Base-by-base conservation (phyloP, 2,888 invertebrate species). In the Nomada hirtipes region DNA sequence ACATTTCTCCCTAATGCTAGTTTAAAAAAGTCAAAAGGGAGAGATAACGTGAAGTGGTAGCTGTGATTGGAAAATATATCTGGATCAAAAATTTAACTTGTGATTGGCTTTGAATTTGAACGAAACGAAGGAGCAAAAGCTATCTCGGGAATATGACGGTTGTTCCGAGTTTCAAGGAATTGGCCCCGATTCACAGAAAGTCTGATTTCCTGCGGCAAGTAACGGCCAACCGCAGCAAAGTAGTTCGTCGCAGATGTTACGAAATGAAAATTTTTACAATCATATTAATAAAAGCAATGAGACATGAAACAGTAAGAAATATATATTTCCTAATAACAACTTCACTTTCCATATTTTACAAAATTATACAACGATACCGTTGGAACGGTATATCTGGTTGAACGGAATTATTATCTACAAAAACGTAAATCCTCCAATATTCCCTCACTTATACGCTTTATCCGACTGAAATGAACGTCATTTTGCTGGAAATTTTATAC, bases 191-290 rank as follows among this genome's bases (percentile, higher is more conserved):
- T 78, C 78, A 11, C 67, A 7, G 78, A 63, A 29, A 74, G 61
- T 55, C 67, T 74, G 61, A 55, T 63, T 63, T 74, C 53, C 78
- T 73, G 60, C 20, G 74, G 77, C 44, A 67, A 61, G 73, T 73
- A 77, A 72, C 52, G 72, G 73, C 73, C n/a, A 78, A 68, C 77
- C 67, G 61, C 77, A 23, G 61, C 23, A 60, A 74, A 61, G 67
- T 55, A 55, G 74, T 78, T 78, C 67, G 74, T 68, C 61, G 55
- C 74, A 78, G 74, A 78, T 78, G 78, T 68, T 74, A 47, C 78
- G 67, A 68, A 74, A 78, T 78, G 78, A 74, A 74, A 67, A 74
- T 68, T 78, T 73, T 78, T 74, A 78, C 74, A 74, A 78, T 78
- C 67, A 55, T 60, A 74, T 74, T 74, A 73, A 53, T 29, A 50